Percentiles rank a stretch among this genome's conserved stretches.
These are phyloP conservation scores for Corynorhinus townsendii DNA, from an alignment of 2,113 vertebrate genomes.

Conservation along the genomic window DNA sequence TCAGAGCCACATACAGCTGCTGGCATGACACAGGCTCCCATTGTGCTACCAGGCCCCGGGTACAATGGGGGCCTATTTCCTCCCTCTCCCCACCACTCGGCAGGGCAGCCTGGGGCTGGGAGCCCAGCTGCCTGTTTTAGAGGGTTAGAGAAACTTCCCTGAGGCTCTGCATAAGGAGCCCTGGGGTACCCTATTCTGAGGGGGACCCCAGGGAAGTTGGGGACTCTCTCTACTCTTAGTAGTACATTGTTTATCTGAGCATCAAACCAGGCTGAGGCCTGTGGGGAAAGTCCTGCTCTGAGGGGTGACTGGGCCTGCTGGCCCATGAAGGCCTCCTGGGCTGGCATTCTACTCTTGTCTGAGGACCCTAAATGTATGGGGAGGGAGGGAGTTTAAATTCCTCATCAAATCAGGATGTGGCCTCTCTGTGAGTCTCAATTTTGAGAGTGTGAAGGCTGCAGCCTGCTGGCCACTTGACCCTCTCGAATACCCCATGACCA, in stretches of 20 bases:
- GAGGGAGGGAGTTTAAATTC: too few species aligned
- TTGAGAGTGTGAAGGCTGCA: background rate
- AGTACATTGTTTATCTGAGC: too few species aligned
- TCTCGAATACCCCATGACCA: background rate
- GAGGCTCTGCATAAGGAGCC: background rate
- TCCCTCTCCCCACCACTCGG: background rate
- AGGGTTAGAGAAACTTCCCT: background rate
- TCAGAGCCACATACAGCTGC: constrained; percentile 57
- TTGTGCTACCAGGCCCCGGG: constrained; percentile 41
- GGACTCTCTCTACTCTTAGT: background rate
- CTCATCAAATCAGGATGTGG: background rate
- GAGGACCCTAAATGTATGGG: background rate
- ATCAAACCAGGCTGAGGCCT: background rate
- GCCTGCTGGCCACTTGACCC: background rate
- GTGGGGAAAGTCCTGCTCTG: background rate
- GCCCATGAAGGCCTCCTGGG: background rate
- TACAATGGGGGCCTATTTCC: constrained; percentile 61
- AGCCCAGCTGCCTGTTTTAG: background rate
- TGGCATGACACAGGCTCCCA: constrained; percentile 47
- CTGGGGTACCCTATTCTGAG: background rate
- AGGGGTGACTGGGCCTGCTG: background rate
- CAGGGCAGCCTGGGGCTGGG: background rate
- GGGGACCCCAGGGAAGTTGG: background rate
- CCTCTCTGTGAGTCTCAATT: background rate
- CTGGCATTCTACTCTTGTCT: background rate